Base-by-base conservation (phyloP, 2,113 vertebrate genomes). In the Helogale parvula region DNA sequence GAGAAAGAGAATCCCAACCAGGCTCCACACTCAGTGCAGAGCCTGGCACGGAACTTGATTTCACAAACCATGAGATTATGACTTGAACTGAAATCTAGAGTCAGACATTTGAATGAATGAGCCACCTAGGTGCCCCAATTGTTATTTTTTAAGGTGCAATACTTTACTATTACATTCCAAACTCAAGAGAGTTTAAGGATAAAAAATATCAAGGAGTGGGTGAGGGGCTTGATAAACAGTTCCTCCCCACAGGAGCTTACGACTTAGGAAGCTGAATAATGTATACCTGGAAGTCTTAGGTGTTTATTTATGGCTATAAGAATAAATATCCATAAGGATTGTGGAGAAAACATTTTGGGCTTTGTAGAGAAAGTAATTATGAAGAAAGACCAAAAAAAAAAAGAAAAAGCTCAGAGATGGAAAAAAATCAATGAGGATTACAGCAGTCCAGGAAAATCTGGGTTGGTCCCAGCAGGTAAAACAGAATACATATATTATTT, bases 121-220 rank as follows among this genome's bases (percentile, higher is more conserved):
- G 57, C 57, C 57, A 60, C 57, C 57, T 7, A 60, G 21, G 21
- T 60, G 57, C 8, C 21, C 21, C 57, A 60, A 60, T 60, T 33
- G 10, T 10, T 50, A 21, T 66, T 87, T 90, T 88, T 72, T 52
- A 79, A 41, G 19, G 25, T 21, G 2, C 76, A 50, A 35, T 31
- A 57, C 29, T 45, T 16, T 13, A 7, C 1, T 79, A 25, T 52
- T 50, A 19, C 10, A 71, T 0, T 31, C 33, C 21, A 72, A 0
- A 19, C 31, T 16, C 60, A 27, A 27, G 27, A 82, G n/a, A 68
- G 66, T n/a, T 3, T 9, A 72, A 66, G 13, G 45, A 72, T 16
- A 60, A 80, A 57, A 19, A 7, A 7, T 25, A 63, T 7, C 25
- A 80, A 80, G 31, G 23, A 23, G 19, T 19, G 47, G 27, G 33